These are phyloP conservation scores for Sardinella longiceps DNA, from an alignment of 2,797 vertebrate genomes.

Conservation along the genomic window DNA sequence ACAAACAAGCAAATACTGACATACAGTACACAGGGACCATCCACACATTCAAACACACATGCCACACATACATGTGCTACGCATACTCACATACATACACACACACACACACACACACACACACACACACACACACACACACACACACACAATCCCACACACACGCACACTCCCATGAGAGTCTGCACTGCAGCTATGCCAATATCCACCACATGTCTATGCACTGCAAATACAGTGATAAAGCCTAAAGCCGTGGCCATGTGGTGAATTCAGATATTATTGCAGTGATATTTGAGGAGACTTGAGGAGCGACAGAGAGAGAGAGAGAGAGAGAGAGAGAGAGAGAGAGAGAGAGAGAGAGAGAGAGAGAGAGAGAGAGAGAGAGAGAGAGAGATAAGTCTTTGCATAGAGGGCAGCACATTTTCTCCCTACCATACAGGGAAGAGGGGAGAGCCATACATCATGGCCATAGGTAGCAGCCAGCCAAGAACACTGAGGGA, in stretches of 20 bases:
- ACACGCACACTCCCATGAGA: neutral
- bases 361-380: neutral
- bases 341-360: neutral
- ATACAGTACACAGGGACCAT: too few relatives aligned
- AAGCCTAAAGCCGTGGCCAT: neutral
- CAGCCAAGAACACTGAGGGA: neutral
- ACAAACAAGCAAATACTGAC: too few relatives aligned
- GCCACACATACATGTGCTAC: neutral
- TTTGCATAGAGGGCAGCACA: neutral
- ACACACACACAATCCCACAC: neutral
- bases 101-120: neutral
- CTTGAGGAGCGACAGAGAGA: neutral
- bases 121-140: neutral
- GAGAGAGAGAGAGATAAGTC: neutral
- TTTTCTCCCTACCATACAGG: neutral
- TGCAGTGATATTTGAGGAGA: neutral
- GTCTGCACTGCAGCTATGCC: neutral
- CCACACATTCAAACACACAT: neutral
- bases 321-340: neutral
- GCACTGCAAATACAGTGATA: neutral
- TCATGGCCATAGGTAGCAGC: neutral
- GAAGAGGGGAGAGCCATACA: neutral
- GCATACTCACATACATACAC: too few relatives aligned
- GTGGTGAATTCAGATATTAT: neutral
- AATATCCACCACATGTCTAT: neutral